Evolutionary conservation across 2,113 vertebrate species (phyloP).

Genomic region (Halichoerus grypus): DNA sequence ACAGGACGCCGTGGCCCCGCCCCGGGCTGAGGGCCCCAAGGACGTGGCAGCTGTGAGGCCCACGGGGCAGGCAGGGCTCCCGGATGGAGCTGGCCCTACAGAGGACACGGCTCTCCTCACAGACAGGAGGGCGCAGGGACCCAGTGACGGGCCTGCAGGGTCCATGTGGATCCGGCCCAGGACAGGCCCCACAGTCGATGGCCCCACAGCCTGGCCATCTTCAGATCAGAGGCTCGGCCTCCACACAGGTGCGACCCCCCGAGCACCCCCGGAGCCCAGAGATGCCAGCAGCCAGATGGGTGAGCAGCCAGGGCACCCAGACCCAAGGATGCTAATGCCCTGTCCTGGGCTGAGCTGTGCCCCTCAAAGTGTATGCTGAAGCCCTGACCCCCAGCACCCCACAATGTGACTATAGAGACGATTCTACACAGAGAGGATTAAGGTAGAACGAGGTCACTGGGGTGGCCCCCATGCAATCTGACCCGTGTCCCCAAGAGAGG

Average conservation of each 20-base stretch:
- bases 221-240: background rate
- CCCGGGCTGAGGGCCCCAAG: background rate
- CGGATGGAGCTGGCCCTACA: too few species aligned
- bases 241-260: background rate
- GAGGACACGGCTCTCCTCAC: background rate
- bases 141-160: background rate
- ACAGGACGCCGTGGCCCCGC: background rate
- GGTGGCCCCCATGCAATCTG: background rate
- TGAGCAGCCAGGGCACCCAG: background rate
- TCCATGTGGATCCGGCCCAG: background rate
- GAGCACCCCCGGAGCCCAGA: background rate
- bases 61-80: background rate
- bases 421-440: background rate
- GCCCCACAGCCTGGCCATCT: background rate
- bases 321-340: background rate
- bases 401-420: background rate
- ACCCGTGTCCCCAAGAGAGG: background rate
- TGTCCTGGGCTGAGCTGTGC: background rate
- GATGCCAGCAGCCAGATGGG: background rate
- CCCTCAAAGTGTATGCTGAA: background rate
- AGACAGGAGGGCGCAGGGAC: background rate
- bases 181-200: background rate
- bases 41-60: background rate
- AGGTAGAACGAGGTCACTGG: background rate
- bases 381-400: background rate